phyloP scores from a whole-genome alignment of 2,113 vertebrate species.

The Cynocephalus volans region DNA sequence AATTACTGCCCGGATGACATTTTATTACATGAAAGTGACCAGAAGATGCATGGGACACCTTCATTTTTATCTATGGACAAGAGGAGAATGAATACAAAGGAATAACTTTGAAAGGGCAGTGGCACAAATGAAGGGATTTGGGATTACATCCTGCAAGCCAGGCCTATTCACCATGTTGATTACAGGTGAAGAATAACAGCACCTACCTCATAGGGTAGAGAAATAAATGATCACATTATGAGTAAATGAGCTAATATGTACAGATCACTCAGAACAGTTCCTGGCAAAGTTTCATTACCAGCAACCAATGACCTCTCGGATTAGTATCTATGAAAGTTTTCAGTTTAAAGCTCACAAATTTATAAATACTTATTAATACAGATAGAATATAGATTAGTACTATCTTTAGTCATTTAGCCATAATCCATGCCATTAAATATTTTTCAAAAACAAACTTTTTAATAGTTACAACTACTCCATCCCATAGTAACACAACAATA shows the following conservation, averaged over 20 bases:
- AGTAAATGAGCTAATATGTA: background rate
- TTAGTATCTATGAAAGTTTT: background rate
- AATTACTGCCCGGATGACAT: no score
- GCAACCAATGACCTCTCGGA: background rate
- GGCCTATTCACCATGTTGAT: background rate
- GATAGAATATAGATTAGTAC: background rate
- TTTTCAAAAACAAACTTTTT: conserved; percentile 28
- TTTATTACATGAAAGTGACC: background rate
- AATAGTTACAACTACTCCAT: background rate
- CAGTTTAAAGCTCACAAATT: background rate
- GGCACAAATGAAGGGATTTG: background rate
- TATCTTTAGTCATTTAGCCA: background rate
- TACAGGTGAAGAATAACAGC: background rate
- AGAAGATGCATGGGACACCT: background rate
- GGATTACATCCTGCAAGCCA: background rate
- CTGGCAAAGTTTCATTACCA: background rate
- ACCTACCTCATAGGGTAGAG: background rate
- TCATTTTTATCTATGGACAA: background rate
- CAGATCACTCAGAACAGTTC: background rate
- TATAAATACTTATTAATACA: background rate
- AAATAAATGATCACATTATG: background rate
- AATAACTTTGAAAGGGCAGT: background rate
- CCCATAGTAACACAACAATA: background rate
- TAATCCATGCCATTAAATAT: conserved; percentile 5
- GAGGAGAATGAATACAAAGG: background rate